Evolutionary conservation across 2,797 vertebrate genomes (phyloP).

Genomic region (Coccyzus lansbergi): DNA sequence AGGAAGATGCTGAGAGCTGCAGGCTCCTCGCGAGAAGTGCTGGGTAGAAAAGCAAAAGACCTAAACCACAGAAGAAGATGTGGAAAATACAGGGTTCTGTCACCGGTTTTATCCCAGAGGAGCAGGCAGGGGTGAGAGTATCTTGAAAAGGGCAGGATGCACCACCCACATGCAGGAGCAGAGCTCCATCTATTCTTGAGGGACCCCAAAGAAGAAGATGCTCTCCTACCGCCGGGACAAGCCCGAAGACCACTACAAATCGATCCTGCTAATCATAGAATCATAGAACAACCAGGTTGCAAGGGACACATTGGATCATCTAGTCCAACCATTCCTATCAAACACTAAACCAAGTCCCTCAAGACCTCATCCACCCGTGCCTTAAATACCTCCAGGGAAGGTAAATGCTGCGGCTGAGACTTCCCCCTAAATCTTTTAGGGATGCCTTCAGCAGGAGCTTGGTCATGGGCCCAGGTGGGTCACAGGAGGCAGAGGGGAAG

Average conservation of each 20-base stretch:
- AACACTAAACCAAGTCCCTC: too few species aligned
- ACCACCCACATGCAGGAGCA: background rate
- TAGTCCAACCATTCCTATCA: too few species aligned
- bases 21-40: fast-evolving
- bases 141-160: background rate
- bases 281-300: too few species aligned
- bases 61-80: background rate
- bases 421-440: background rate
- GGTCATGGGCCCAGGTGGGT: background rate
- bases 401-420: background rate
- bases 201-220: background rate
- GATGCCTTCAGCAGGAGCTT: background rate
- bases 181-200: background rate
- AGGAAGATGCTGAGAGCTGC: background rate
- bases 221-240: background rate
- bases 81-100: background rate
- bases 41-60: background rate
- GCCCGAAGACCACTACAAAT: background rate
- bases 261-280: background rate
- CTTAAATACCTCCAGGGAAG: too few species aligned
- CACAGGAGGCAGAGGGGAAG: background rate
- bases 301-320: too few species aligned
- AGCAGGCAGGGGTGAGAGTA: fast-evolving
- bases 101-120: background rate
- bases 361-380: too few species aligned